Conservation (phyloP, 2,888 invertebrate genomes). For the Linyphia triangularis region DNA sequence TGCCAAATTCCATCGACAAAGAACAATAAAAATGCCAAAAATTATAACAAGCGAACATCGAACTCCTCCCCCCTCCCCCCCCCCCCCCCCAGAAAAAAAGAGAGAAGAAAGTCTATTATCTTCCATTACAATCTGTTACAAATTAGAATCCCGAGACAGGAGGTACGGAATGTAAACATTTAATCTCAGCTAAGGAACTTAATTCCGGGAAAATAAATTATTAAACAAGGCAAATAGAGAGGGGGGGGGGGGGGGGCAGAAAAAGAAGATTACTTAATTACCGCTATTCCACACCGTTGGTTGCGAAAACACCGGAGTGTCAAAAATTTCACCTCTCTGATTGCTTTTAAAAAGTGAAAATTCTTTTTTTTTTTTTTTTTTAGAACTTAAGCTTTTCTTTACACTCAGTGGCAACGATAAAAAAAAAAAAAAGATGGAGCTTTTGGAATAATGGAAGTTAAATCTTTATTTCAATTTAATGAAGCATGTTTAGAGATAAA, state of each 20-base stretch:
- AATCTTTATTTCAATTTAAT: constrained; percentile 68
- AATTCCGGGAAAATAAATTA: constrained; percentile 58
- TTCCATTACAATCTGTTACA: constrained; percentile 20
- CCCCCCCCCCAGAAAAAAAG: too few relatives aligned
- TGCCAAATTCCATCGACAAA: background rate
- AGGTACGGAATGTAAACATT: constrained; percentile 57
- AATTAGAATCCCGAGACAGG: constrained; percentile 22
- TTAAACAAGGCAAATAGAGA: background rate
- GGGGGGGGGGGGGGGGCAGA: background rate
- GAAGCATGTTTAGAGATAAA: constrained; percentile 44
- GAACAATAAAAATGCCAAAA: background rate
- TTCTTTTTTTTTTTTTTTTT: background rate
- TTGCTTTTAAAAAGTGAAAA: constrained; percentile 1
- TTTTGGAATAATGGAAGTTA: constrained; percentile 40
- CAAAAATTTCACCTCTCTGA: constrained; percentile 37
- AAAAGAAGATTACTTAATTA: constrained; percentile 38
- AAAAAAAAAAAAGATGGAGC: background rate
- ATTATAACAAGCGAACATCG: background rate
- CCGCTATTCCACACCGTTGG: constrained; percentile 37
- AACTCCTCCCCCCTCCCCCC: too few relatives aligned
- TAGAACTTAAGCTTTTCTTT: background rate
- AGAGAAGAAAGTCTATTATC: constrained; percentile 10
- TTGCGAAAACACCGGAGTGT: constrained; percentile 18
- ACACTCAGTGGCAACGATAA: background rate
- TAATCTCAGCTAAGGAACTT: constrained; percentile 59